phyloP scores from a whole-genome alignment of 2,797 vertebrate species.

The Hippopotamyrus pictus region DNA sequence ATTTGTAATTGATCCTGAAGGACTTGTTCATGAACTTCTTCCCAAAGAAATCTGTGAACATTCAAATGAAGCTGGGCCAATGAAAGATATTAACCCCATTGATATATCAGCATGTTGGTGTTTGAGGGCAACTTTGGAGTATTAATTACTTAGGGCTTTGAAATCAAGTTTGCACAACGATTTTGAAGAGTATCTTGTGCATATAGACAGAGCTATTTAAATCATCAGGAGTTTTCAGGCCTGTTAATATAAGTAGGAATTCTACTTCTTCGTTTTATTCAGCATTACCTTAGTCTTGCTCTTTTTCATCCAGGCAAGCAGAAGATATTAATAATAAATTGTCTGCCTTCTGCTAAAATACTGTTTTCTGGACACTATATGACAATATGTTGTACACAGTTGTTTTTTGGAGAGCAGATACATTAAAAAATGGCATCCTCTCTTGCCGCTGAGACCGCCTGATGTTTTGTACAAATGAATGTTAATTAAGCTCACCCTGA shows the following conservation, averaged over 20 bases:
- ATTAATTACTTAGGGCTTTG: neutral
- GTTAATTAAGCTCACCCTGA: conserved; percentile 2
- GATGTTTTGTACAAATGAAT: neutral
- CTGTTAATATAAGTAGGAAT: neutral
- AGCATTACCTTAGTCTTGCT: neutral
- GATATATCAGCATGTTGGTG: neutral
- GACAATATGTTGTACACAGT: neutral
- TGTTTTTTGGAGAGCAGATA: neutral
- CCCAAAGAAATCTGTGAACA: conserved; percentile 14
- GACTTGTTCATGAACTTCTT: neutral
- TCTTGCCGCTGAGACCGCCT: neutral
- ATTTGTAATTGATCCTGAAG: neutral
- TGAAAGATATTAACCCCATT: neutral
- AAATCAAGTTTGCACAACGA: neutral
- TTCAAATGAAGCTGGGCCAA: neutral
- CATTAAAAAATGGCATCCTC: neutral
- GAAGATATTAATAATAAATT: neutral
- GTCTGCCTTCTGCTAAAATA: neutral
- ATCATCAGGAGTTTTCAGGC: neutral
- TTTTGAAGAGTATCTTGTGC: neutral
- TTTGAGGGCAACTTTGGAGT: neutral
- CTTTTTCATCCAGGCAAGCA: neutral
- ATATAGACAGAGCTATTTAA: neutral
- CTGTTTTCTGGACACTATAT: neutral
- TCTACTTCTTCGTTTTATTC: neutral